Evolutionary conservation across 2,888 invertebrate genomes (phyloP).

Genomic region (Myopa testacea): DNA sequence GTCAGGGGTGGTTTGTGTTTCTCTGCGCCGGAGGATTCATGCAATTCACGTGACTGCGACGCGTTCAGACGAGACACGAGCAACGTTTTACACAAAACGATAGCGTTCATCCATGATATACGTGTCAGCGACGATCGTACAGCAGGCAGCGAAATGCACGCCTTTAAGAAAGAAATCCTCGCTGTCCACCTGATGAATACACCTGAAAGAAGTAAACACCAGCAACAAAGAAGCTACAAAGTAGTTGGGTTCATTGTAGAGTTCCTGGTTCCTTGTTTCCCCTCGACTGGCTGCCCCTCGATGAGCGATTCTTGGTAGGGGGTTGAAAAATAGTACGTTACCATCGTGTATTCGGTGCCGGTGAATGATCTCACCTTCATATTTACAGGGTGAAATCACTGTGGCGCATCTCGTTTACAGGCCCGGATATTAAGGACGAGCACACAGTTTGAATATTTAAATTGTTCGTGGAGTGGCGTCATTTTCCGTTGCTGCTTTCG

Average conservation of each 20-base stretch:
- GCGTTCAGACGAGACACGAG: constrained; percentile 29
- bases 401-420: constrained; percentile 6
- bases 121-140: constrained; percentile 21
- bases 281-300: neutral
- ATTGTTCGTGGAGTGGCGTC: neutral
- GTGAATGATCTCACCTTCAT: no score
- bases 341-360: no score
- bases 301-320: neutral
- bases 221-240: neutral
- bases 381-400: constrained; percentile 35
- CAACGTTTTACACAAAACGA: constrained; percentile 32
- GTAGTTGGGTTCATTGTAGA: neutral
- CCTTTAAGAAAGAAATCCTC: constrained; percentile 33
- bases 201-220: constrained; percentile 20
- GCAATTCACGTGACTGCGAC: constrained; percentile 12
- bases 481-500: constrained; percentile 8
- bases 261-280: neutral
- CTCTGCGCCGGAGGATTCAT: constrained; percentile 1
- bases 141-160: neutral
- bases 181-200: constrained; percentile 37
- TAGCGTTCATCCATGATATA: constrained; percentile 37
- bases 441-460: constrained; percentile 28
- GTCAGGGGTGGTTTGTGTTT: constrained; percentile 18
- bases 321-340: constrained; percentile 11
- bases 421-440: constrained; percentile 22